Evolutionary conservation across 2,888 invertebrate genomes (phyloP).

Genomic region (Horisme vitalbata): DNA sequence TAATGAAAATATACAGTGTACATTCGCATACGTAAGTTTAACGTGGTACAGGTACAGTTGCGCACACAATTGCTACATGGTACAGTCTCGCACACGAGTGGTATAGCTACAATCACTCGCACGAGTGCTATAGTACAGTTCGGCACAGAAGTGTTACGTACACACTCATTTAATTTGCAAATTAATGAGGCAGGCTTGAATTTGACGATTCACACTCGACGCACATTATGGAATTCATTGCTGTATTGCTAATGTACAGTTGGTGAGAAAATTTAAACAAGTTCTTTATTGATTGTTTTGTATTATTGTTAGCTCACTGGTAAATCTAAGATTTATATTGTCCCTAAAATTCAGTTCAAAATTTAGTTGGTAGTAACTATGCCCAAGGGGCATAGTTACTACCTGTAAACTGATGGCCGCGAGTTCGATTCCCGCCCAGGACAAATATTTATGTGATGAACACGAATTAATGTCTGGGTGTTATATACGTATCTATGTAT

Average conservation of each 20-base stretch:
- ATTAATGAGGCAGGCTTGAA: slow-evolving; percentile 37
- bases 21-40: slow-evolving; percentile 8
- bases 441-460: too few species aligned
- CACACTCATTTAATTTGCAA: slow-evolving; percentile 37
- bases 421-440: too few species aligned
- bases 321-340: too few species aligned
- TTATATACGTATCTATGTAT: too few species aligned
- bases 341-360: too few species aligned
- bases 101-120: slow-evolving; percentile 3
- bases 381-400: too few species aligned
- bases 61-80: background rate
- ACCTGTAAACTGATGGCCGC: too few species aligned
- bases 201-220: slow-evolving; percentile 32
- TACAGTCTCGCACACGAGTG: slow-evolving; percentile 8
- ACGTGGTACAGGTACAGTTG: too few species aligned
- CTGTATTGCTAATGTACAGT: slow-evolving; percentile 5
- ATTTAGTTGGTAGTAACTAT: too few species aligned
- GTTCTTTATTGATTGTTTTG: too few species aligned
- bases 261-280: background rate
- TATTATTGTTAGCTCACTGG: too few species aligned
- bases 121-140: slow-evolving; percentile 25
- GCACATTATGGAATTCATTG: slow-evolving; percentile 35
- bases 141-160: slow-evolving; percentile 26
- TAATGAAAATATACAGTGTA: slow-evolving; percentile 17
- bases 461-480: too few species aligned